These are phyloP conservation scores for Chaetorhynchus papuensis DNA, from an alignment of 2,113 vertebrate genomes.

Conservation along the genomic window DNA sequence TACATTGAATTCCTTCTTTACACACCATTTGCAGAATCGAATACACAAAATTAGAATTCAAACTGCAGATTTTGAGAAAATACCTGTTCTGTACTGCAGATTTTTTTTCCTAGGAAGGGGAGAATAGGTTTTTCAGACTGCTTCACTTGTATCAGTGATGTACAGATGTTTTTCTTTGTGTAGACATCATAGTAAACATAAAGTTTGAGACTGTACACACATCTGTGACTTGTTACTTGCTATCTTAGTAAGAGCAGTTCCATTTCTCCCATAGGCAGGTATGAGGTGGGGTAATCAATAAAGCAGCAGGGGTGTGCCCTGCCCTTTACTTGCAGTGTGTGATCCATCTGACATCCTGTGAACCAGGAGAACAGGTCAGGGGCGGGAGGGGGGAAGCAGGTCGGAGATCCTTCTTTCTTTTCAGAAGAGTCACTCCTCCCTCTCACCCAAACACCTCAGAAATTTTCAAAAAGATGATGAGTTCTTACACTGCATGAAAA, in stretches of 20 bases:
- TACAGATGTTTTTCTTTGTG: neutral
- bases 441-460: neutral
- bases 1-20: neutral
- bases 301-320: neutral
- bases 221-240: neutral
- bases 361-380: neutral
- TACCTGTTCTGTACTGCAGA: neutral
- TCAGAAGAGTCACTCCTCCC: neutral
- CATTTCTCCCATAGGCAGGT: neutral
- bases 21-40: neutral
- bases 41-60: neutral
- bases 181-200: neutral
- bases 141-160: neutral
- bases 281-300: neutral
- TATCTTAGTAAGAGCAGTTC: neutral
- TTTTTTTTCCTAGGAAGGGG: neutral
- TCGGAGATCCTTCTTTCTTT: neutral
- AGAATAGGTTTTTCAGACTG: neutral
- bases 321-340: neutral
- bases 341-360: neutral
- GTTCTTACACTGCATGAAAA: neutral
- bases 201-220: neutral
- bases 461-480: neutral
- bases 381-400: neutral
- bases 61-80: neutral